Conservation (phyloP, 53 echinoderm and acorn worm species). For the Arbacia lixula region DNA sequence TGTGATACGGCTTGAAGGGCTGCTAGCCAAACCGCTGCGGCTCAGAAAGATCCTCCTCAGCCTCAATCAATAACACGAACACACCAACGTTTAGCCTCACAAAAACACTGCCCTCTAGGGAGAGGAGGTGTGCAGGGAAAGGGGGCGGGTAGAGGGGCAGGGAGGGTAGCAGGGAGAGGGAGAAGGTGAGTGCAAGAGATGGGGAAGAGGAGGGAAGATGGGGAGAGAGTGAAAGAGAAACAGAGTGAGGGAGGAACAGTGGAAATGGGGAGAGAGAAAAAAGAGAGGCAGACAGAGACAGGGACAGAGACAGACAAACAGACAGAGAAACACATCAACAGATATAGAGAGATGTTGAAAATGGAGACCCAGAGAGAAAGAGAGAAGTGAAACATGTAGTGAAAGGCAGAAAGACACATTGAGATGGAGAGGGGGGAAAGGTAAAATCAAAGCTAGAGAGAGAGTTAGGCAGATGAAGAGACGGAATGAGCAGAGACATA, state of each 20-base stretch:
- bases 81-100: conserved; percentile 25
- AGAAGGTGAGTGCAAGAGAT: neutral
- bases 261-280: neutral
- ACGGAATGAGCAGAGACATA: neutral
- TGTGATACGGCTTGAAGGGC: too few species aligned
- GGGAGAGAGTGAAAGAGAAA: neutral
- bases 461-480: neutral
- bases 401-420: neutral
- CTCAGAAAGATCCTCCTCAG: too few species aligned
- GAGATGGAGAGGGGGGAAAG: neutral
- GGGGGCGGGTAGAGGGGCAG: too few species aligned
- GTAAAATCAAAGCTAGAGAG: neutral
- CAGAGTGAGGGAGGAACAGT: neutral
- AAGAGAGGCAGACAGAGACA: too few species aligned
- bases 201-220: neutral
- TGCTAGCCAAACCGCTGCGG: too few species aligned
- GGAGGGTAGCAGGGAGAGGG: conserved; percentile 3
- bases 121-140: neutral
- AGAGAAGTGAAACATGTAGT: too few species aligned
- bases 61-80: conserved; percentile 15
- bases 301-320: neutral
- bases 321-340: neutral
- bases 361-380: too few species aligned
- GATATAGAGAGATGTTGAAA: neutral
- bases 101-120: conserved; percentile 38